phyloP scores from a whole-genome alignment of 35 echinoderm and acorn worm species.

The Hemicentrotus pulcherrimus region DNA sequence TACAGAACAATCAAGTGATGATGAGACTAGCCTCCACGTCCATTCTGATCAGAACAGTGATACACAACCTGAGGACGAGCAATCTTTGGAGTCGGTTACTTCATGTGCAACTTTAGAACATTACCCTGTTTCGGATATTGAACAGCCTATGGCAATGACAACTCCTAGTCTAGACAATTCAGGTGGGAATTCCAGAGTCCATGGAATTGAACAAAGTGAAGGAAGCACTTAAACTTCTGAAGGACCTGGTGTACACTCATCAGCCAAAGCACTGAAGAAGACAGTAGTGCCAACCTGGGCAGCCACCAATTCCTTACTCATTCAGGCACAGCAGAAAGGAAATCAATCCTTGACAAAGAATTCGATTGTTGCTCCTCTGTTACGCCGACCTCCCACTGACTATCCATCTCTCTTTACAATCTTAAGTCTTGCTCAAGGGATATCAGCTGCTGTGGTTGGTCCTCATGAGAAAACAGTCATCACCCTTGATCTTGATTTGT shows the following conservation, averaged over 20 bases:
- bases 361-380: slow-evolving; percentile 53
- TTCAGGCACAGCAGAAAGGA: slow-evolving; percentile 31
- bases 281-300: no score
- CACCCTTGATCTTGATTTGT: slow-evolving; percentile 58
- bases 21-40: no score
- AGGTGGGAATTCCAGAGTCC: no score
- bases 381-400: slow-evolving; percentile 55
- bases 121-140: no score
- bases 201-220: background rate
- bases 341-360: slow-evolving; percentile 38
- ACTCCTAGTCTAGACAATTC: no score
- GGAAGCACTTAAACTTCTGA: background rate
- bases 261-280: background rate
- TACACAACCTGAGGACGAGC: no score
- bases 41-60: no score
- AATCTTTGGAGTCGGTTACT: no score
- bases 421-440: slow-evolving; percentile 45
- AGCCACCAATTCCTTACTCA: no score
- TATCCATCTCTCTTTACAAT: slow-evolving; percentile 46
- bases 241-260: background rate
- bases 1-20: no score
- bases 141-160: no score
- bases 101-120: background rate
- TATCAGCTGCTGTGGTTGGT: slow-evolving; percentile 57
- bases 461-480: slow-evolving; percentile 48